These are phyloP conservation scores for Oxystoma pomonae DNA, from an alignment of 2,888 invertebrate genomes.

Conservation along the genomic window DNA sequence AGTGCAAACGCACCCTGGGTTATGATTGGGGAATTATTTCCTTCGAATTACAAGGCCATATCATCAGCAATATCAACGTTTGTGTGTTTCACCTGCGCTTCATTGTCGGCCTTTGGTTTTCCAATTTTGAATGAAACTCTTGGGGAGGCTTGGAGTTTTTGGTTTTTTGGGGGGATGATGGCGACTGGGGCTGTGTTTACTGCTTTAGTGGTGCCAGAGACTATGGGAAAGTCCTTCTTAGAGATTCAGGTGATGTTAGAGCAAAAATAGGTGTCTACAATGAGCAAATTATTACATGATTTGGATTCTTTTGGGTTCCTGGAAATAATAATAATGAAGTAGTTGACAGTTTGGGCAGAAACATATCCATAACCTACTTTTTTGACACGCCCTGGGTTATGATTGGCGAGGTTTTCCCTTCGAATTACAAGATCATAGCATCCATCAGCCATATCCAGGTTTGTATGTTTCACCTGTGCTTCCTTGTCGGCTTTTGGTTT, in stretches of 20 bases:
- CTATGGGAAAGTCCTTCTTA: constrained; percentile 26
- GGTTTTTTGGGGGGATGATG: constrained; percentile 23
- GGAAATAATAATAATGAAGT: no score
- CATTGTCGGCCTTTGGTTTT: constrained; percentile 26
- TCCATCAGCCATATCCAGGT: constrained; percentile 22
- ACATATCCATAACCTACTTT: no score
- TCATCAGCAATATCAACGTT: constrained; percentile 43
- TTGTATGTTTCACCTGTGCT: constrained; percentile 19
- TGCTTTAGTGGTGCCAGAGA: constrained; percentile 26
- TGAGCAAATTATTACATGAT: no score
- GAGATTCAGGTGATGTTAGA: constrained; percentile 24
- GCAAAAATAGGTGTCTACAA: no score
- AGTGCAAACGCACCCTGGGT: constrained; percentile 78
- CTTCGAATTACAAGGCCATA: constrained; percentile 67
- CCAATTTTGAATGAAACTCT: constrained; percentile 19
- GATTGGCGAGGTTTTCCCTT: constrained; percentile 75
- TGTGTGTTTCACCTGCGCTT: constrained; percentile 21
- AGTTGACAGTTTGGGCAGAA: no score
- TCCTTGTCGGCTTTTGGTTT: constrained; percentile 27
- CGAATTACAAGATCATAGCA: constrained; percentile 68
- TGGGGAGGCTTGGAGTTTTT: constrained; percentile 27
- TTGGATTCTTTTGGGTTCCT: no score
- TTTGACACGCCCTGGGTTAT: constrained; percentile 82
- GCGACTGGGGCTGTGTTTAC: constrained; percentile 20
- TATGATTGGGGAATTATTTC: constrained; percentile 76